A percentile compares a stretch with the other conserved stretches of the same genome.
These are phyloP conservation scores for Trichopria drosophilae DNA, from an alignment of 2,888 invertebrate genomes.

Conservation along the genomic window DNA sequence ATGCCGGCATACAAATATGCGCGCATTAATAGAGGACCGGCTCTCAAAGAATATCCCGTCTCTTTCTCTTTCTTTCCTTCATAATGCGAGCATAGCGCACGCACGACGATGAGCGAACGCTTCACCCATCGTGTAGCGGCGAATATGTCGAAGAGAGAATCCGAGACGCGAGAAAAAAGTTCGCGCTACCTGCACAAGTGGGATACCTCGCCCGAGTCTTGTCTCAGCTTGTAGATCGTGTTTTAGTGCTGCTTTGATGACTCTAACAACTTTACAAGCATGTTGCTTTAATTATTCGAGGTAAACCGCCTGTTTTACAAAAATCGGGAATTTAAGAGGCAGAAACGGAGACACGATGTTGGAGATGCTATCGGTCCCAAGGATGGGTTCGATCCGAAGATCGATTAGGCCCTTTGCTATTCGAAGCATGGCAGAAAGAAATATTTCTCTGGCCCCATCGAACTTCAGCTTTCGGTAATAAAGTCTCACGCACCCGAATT, in stretches of 20 bases:
- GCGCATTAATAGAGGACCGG: slow-evolving; percentile 51
- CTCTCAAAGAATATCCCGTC: slow-evolving; percentile 29
- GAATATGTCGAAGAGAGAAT: slow-evolving; percentile 10
- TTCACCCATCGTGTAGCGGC: background rate
- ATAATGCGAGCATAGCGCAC: background rate
- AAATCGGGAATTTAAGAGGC: no score
- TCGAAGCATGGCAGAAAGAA: no score
- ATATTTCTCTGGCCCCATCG: no score
- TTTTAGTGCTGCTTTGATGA: slow-evolving; percentile 7
- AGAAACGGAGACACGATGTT: no score
- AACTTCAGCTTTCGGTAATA: no score
- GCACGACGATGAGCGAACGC: no score
- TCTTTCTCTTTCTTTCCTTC: slow-evolving; percentile 8
- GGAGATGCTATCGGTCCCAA: no score
- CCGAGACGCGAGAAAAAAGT: no score
- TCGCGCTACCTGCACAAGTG: slow-evolving; percentile 16
- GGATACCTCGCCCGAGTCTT: background rate
- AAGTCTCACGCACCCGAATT: no score
- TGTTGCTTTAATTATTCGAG: slow-evolving; percentile 34
- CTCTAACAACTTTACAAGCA: slow-evolving; percentile 30
- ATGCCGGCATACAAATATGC: slow-evolving; percentile 55
- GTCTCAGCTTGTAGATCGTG: slow-evolving; percentile 17
- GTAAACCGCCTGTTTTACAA: slow-evolving; percentile 31
- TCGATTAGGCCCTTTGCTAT: no score
- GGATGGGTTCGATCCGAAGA: no score